Base-by-base conservation (phyloP, 2,797 vertebrate species). In the Sebastes iracundus region DNA sequence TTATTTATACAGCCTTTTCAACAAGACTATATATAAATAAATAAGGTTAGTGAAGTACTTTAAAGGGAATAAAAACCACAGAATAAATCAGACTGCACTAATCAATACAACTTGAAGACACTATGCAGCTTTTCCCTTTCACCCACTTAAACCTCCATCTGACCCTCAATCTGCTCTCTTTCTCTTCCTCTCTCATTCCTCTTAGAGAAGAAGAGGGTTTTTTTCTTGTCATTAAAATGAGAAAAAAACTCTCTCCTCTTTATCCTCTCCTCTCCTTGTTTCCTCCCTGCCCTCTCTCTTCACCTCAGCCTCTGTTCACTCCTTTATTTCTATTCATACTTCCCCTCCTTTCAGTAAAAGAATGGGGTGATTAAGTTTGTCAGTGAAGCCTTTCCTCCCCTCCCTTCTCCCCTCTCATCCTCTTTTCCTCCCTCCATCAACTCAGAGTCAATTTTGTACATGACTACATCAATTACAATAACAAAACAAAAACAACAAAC, bases 401-500 rank as follows among this genome's bases (percentile, higher is more conserved):
- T 27, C 64, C 23, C 13, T 14, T 27, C 52, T 42, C 59, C 23
- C 61, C 11, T 71, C 30, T 35, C 56, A 52, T 69, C 71, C 61
- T 64, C 75, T 68, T 25, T 52, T 53, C 49, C 70, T 80, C 79
- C 81, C 79, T 85, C 75, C 16, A 14, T 77, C 68, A 61, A 74
- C 83, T 84, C 71, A 1, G 27, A 80, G 81, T 84, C 77, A 81
- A 75, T 87, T 85, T 83, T 79, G 33, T 55, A 72, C 83, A 82
- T 76, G 77, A 49, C 84, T 82, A 80, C 76, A 78, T 85, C 81
- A 85, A 87, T 91, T 86, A 86, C 64, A 76, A 69, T 22, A 74
- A 76, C 81, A 83, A 80, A 87, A 81, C 80, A 82, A 85, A 83
- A 79, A 86, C 28, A 38, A 28, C 71, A 64, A 84, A 90, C 83